A percentile compares a stretch with the other conserved stretches of the same genome.
Conservation (phyloP, 2,797 vertebrate genomes). For the Bradypodion ventrale region DNA sequence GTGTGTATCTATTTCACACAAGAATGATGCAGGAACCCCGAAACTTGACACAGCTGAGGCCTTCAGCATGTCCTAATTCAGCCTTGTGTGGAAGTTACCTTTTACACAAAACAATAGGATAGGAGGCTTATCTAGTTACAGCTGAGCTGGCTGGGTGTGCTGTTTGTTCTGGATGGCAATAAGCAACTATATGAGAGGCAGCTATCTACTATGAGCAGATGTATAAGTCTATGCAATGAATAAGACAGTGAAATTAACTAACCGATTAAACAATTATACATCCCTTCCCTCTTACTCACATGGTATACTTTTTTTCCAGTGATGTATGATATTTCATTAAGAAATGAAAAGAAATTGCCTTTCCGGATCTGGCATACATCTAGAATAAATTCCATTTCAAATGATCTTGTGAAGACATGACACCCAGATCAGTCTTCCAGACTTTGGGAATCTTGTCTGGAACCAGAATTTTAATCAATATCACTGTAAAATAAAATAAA, state of each 20-base stretch:
- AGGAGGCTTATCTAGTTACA: neutral
- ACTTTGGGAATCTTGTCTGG: neutral
- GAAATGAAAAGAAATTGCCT: neutral
- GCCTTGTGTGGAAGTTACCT: neutral
- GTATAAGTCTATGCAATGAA: neutral
- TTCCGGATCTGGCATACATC: neutral
- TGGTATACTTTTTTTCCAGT: neutral
- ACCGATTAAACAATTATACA: neutral
- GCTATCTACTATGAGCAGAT: neutral
- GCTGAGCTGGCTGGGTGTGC: neutral
- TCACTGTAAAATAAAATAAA: too few species aligned
- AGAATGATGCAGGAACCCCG: neutral
- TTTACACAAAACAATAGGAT: neutral
- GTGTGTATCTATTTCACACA: too few species aligned
- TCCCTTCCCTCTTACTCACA: neutral
- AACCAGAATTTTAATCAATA: neutral
- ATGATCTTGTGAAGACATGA: neutral
- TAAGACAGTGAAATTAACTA: neutral
- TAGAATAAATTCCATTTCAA: slow-evolving; percentile 8
- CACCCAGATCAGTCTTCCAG: neutral
- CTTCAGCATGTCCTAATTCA: neutral
- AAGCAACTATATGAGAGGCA: neutral
- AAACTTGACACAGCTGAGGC: neutral
- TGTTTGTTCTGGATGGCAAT: neutral
- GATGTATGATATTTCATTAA: neutral